Percentiles rank a stretch among this genome's conserved stretches.
phyloP scores from a whole-genome alignment of 1,140 invertebrate species.

The Drosophila azteca region DNA sequence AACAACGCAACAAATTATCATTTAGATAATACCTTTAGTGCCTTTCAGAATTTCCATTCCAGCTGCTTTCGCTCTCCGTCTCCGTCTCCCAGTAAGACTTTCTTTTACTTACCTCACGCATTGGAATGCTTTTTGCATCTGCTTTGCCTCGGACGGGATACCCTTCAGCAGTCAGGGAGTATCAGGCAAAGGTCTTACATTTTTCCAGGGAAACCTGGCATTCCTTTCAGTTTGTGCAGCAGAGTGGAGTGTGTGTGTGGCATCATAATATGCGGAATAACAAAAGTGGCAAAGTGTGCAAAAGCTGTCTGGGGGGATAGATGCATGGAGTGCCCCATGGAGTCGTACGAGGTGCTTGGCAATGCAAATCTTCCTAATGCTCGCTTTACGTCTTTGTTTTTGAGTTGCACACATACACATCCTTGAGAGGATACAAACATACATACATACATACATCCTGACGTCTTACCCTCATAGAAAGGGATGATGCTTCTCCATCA shows the following conservation, averaged over 20 bases:
- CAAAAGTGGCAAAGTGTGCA: constrained; percentile 74
- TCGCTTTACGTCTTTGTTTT: constrained; percentile 79
- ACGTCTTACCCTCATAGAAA: not conserved
- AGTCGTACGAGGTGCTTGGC: constrained; percentile 29
- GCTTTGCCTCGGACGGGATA: constrained; percentile 28
- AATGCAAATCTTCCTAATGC: constrained; percentile 64
- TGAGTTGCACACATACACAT: not conserved
- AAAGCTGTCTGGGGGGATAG: constrained; percentile 59
- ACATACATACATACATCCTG: too few species aligned
- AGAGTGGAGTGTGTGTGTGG: constrained; percentile 24
- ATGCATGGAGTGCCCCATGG: constrained; percentile 12
- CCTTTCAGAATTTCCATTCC: constrained; percentile 55
- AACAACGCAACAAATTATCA: constrained; percentile 81
- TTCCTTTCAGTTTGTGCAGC: constrained; percentile 53
- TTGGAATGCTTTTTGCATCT: constrained; percentile 52
- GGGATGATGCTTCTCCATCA: constrained; percentile 5
- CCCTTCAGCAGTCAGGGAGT: constrained; percentile 1
- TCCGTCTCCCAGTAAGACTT: constrained; percentile 1
- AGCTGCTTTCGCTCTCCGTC: not conserved
- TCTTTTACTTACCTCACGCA: constrained; percentile 49
- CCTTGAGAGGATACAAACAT: not conserved
- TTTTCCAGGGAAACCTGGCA: constrained; percentile 16
- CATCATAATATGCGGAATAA: constrained; percentile 77
- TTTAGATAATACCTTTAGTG: constrained; percentile 81
- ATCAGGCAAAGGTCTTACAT: constrained; percentile 17